Conservation (phyloP, 1,140 invertebrate genomes). For the Choristoneura fumiferana region DNA sequence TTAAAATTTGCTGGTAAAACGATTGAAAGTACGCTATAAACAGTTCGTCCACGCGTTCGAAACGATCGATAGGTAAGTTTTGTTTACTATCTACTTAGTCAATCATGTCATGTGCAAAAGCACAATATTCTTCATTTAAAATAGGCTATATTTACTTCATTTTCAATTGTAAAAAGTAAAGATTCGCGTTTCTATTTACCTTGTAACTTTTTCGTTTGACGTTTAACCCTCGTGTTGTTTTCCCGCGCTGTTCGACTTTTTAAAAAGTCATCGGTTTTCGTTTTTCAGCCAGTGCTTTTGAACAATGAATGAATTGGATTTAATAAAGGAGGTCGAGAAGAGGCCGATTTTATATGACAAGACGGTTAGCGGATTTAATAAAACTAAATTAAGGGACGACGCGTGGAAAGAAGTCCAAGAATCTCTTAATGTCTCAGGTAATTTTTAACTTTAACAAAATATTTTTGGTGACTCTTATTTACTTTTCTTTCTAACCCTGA, state of each 20-base stretch:
- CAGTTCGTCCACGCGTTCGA: too few relatives aligned
- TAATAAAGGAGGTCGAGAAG: constrained; percentile 72
- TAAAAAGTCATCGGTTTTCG: background rate
- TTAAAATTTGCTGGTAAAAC: background rate
- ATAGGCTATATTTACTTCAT: too few relatives aligned
- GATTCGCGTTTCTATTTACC: too few relatives aligned
- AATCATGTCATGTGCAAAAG: too few relatives aligned
- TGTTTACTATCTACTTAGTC: too few relatives aligned
- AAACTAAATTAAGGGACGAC: constrained; percentile 66
- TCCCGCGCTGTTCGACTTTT: constrained; percentile 2
- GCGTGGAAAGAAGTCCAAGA: constrained; percentile 71
- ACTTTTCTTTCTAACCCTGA: too few relatives aligned
- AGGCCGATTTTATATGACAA: constrained; percentile 73
- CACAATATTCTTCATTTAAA: too few relatives aligned
- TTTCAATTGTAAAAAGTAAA: too few relatives aligned
- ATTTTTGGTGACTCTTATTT: too few relatives aligned
- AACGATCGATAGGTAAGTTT: too few relatives aligned
- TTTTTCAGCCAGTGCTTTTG: constrained; percentile 6
- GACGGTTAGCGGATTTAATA: constrained; percentile 70
- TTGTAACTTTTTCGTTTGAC: too few relatives aligned
- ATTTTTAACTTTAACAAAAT: constrained; percentile 18
- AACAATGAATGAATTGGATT: constrained; percentile 68
- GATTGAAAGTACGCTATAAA: too few relatives aligned
- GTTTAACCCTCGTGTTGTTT: background rate
- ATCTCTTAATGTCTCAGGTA: constrained; percentile 62